These are phyloP conservation scores for Cheilosia scutellata DNA, from an alignment of 2,888 invertebrate species.

Conservation along the genomic window DNA sequence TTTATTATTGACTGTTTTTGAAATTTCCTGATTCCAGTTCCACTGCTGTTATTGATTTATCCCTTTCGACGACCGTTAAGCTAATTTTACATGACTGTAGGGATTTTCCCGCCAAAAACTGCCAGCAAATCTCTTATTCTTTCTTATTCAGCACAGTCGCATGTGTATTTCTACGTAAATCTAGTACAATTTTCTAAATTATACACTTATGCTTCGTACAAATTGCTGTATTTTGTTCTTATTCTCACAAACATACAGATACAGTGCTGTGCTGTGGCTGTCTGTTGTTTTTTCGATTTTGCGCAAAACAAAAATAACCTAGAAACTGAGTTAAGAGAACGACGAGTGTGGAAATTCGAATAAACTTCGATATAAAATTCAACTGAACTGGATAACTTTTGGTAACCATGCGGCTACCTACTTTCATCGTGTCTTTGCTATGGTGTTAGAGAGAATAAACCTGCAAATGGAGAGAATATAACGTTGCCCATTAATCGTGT, in stretches of 20 bases:
- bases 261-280: no score
- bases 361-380: no score
- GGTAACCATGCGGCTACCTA: conserved; percentile 8
- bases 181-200: conserved; percentile 57
- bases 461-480: not conserved
- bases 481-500: not conserved
- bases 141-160: conserved; percentile 45
- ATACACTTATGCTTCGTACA: not conserved
- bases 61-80: not conserved
- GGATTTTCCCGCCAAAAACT: conserved; percentile 48
- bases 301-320: conserved; percentile 43
- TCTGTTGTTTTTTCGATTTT: conserved; percentile 20
- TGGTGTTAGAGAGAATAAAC: not conserved
- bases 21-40: no score
- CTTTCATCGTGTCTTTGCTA: conserved; percentile 1
- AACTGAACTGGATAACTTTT: no score
- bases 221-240: not conserved
- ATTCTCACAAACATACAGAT: conserved; percentile 10
- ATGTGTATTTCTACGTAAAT: conserved; percentile 12
- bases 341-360: conserved; percentile 8
- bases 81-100: not conserved
- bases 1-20: no score
- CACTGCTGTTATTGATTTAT: not conserved
- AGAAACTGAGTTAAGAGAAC: not conserved
- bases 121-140: conserved; percentile 5